Evolutionary conservation across 2,113 vertebrate species (phyloP), one percentile per base, ranked within the genome.

Genomic region (Hemichromis elongatus): DNA sequence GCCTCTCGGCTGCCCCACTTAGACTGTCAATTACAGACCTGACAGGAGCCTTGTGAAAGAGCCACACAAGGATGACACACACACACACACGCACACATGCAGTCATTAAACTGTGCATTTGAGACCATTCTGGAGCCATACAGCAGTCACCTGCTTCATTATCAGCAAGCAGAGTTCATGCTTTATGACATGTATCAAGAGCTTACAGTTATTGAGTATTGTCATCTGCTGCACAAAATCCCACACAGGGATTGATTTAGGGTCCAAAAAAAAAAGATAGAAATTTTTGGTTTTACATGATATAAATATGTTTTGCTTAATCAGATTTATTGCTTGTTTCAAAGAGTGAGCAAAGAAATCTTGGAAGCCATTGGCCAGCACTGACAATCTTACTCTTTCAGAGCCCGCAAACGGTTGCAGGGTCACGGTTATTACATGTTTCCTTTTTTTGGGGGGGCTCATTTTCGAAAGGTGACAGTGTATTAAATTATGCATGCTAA

Each of bases 1-100:
- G 97, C 96, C 97, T 96, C 96, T 96, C 96, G 86, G 93, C 96
- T 97, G 98, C 98, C 97, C 98, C 96, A 97, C 97, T 98, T 98
- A 96, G 95, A 94, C 94, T 98, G 98, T 98, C 98, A 98, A 97
- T 97, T 96, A 96, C 87, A 87, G 95, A 95, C 94, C 95, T 97
- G 97, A 97, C 97, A 97, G 97, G 90, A 95, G 97, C 96, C 95
- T 95, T 96, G 95, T 95, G 93, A 95, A 95, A 94, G 94, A 96
- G 95, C 92, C 94, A 95, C 96, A 96, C 96, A 95, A 96, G 94
- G 95, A 96, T 97, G 95, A 92, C 95, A 96, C 95, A 93, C 87
- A 94, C 89, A 79, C 77, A 56, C 59, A 53, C 85, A n/a, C 42
- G 93, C 95, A 75, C 68, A 75, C 26, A 75, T 11, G 93, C 95